Base-by-base conservation (phyloP, 2,113 vertebrate species). In the Vicugna pacos region DNA sequence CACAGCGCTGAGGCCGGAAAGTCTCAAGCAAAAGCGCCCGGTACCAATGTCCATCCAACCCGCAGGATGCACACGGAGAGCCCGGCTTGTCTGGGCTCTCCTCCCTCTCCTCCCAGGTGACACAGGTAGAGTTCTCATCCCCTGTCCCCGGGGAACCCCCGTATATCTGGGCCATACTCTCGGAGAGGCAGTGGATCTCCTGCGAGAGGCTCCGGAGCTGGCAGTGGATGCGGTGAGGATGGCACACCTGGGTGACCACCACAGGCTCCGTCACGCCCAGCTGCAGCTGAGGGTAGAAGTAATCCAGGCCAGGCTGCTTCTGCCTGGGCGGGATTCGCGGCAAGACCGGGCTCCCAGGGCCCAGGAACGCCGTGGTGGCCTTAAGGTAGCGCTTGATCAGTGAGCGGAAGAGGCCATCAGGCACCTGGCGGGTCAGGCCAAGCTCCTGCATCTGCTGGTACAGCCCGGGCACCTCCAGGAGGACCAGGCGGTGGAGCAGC, bases 191-290 rank as follows among this genome's bases (percentile, higher is more conserved):
- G 35, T 89, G 98, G 52, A 99, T 97, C 97, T 99, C 99, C 89
- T 98, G 98, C 0, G 99, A 99, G 82, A 99, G 98, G 84, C 99
- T 99, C 60, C 99, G 99, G 81, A 99, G 97, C 97, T 99, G 99
- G 96, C 99, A 99, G 96, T 99, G 99, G 73, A 99, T 81, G 17
- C 98, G 97, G 54, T 99, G 98, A 0, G 99, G 99, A 94, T 99
- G 99, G 52, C 98, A 98, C 30, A 99, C 98, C 8, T 99, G 99
- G 5, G 99, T 99, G 24, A 99, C 98, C 8, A 99, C 8, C 2
- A 99, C 99, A 0, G 98, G 98, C 96, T 99, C 99, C 0, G 98
- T 99, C 80, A 99, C 98, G 81, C 98, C 99, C 58, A 98, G 30
- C 73, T 99, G 98, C 97, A 99, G 98, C 93, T 99, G 99, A 0